Percentiles rank a stretch among this genome's conserved stretches.
Conservation (phyloP, 2,888 invertebrate genomes). For the Acrocyrtus sp. region DNA sequence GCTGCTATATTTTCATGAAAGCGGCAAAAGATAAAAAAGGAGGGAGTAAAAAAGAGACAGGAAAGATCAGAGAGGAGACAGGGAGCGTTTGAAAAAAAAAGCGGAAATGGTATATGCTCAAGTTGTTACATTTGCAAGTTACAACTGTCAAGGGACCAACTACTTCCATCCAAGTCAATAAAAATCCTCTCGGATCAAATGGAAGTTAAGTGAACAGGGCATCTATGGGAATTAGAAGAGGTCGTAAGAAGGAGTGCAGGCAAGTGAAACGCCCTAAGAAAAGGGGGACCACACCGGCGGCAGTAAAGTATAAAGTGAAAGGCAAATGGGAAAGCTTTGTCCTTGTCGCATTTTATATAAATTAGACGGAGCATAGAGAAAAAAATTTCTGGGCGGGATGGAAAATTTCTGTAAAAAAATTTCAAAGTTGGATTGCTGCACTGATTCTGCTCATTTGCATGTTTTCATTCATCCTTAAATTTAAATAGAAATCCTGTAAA, state of each 20-base stretch:
- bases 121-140: constrained; percentile 43
- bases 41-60: not conserved
- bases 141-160: constrained; percentile 54
- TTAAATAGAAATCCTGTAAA: too few relatives aligned
- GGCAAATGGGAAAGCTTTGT: too few relatives aligned
- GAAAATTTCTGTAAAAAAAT: too few relatives aligned
- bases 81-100: too few relatives aligned
- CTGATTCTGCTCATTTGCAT: too few relatives aligned
- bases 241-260: not conserved
- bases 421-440: too few relatives aligned
- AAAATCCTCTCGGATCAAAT: constrained; percentile 45
- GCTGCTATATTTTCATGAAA: too few relatives aligned
- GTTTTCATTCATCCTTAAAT: too few relatives aligned
- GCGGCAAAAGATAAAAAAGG: too few relatives aligned
- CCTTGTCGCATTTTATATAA: too few relatives aligned
- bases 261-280: not conserved
- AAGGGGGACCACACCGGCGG: too few relatives aligned
- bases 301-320: too few relatives aligned
- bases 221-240: constrained; percentile 24
- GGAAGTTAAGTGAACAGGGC: constrained; percentile 39
- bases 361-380: not conserved
- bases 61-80: not conserved
- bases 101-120: constrained; percentile 21
- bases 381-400: not conserved
- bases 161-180: constrained; percentile 52